Evolutionary conservation across 2,113 vertebrate species (phyloP).

Genomic region (Falco punctatus): DNA sequence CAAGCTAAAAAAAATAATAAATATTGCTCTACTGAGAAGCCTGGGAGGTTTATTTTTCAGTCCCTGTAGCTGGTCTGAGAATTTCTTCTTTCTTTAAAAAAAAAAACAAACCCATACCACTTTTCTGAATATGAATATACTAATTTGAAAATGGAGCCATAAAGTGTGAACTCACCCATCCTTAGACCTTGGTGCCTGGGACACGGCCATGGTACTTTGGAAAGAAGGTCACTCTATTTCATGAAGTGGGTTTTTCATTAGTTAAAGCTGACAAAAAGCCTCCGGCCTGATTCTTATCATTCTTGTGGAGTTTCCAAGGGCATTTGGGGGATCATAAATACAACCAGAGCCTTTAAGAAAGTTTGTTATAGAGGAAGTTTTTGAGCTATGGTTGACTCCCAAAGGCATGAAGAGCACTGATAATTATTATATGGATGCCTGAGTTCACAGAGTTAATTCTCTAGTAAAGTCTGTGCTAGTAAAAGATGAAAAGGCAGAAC

Average conservation of each 20-base stretch:
- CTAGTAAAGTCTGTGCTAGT: not conserved
- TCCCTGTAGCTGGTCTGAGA: not conserved
- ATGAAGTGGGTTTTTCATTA: not conserved
- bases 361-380: not conserved
- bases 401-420: not conserved
- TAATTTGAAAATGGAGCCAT: not conserved
- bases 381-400: not conserved
- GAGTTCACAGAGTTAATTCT: not conserved
- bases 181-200: not conserved
- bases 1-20: not conserved
- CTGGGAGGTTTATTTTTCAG: not conserved
- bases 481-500: not conserved
- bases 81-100: not conserved
- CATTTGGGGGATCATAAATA: not conserved
- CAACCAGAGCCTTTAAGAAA: not conserved
- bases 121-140: not conserved
- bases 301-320: not conserved
- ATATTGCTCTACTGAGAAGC: not conserved
- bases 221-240: not conserved
- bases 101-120: not conserved
- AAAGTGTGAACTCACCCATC: not conserved
- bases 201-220: not conserved
- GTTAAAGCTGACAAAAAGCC: slow-evolving; percentile 21
- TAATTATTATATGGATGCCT: not conserved
- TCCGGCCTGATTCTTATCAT: not conserved